Conservation (phyloP, 1,140 invertebrate species). For the Zaprionus africanus region DNA sequence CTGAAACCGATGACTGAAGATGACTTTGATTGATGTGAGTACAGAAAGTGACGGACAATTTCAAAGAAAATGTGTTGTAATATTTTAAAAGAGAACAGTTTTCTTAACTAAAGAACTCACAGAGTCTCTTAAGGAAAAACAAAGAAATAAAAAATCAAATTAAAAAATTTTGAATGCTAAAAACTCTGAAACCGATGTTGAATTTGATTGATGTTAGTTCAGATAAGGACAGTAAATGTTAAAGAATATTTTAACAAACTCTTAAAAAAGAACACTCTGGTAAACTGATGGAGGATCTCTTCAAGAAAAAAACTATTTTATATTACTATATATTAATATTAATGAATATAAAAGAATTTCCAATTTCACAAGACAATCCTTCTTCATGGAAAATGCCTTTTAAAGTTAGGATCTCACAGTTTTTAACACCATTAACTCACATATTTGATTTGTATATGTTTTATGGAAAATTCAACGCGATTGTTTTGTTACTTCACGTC, state of each 20-base stretch:
- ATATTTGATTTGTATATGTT: conserved; percentile 15
- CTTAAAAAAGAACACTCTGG: background rate
- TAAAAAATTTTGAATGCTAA: background rate
- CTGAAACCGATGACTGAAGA: background rate
- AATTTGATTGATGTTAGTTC: background rate
- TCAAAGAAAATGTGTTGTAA: background rate
- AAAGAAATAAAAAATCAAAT: background rate
- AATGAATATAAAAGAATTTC: background rate
- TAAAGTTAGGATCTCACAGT: background rate
- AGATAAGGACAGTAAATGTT: too few species aligned
- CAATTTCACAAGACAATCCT: background rate
- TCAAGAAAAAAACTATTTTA: background rate
- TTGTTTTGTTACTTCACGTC: conserved; percentile 8
- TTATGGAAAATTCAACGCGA: background rate
- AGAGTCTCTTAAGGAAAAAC: background rate
- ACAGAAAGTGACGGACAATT: background rate
- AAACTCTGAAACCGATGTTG: background rate
- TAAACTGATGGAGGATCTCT: background rate
- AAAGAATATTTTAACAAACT: background rate
- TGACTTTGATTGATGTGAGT: background rate
- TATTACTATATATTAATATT: too few species aligned
- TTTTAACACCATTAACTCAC: conserved; percentile 19
- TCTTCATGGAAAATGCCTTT: background rate
- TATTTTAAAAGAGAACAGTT: background rate
- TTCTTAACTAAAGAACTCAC: background rate